A percentile compares a stretch with the other conserved stretches of the same genome.
phyloP scores from a whole-genome alignment of 2,113 vertebrate species.

The Illadopsis cleaveri region DNA sequence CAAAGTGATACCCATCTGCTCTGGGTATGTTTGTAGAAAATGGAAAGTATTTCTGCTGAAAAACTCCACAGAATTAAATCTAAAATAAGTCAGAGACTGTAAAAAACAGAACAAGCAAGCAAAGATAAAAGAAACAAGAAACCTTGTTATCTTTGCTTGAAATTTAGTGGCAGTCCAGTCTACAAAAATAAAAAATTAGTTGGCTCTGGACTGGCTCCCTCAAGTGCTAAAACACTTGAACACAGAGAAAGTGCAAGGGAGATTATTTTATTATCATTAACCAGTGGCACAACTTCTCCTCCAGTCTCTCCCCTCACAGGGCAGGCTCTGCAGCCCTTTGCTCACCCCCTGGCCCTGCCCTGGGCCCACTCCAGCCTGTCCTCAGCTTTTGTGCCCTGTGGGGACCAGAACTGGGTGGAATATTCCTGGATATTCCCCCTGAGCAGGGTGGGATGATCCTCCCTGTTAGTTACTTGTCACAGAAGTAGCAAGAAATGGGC shows the following conservation, averaged over 20 bases:
- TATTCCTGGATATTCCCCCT: neutral
- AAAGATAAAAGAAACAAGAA: neutral
- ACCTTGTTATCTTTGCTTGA: neutral
- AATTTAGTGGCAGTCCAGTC: neutral
- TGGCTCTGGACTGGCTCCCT: neutral
- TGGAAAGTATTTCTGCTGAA: neutral
- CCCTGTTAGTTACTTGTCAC: neutral
- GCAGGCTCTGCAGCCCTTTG: neutral
- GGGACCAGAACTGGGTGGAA: neutral
- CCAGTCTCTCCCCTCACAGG: neutral
- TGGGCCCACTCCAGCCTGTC: neutral
- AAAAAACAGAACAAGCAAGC: neutral
- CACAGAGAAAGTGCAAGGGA: neutral
- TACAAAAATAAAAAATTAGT: neutral
- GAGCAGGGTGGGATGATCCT: neutral
- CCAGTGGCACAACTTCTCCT: neutral
- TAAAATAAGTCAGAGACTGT: neutral
- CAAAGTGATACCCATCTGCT: neutral
- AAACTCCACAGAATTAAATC: neutral
- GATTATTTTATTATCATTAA: neutral
- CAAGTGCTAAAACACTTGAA: neutral
- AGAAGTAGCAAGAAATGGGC: neutral
- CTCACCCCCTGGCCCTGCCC: neutral
- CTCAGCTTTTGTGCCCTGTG: rapidly evolving
- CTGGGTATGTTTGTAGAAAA: neutral